phyloP scores from a whole-genome alignment of 2,888 invertebrate genomes.

The Choreutis nemorana region DNA sequence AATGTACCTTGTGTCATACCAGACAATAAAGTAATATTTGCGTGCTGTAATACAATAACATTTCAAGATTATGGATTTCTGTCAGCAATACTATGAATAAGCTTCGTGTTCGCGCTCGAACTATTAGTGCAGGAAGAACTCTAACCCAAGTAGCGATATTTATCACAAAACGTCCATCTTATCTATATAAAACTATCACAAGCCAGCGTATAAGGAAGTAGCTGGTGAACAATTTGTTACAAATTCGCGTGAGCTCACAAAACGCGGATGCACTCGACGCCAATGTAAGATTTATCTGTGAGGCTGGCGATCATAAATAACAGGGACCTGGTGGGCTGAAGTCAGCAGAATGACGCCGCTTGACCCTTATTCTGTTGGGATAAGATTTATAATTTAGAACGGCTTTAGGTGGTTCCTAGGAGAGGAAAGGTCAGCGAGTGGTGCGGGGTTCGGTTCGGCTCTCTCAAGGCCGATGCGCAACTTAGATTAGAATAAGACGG shows the following conservation, averaged over 20 bases:
- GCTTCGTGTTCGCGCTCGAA: too few relatives aligned
- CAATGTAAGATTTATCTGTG: conserved; percentile 47
- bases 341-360: conserved; percentile 34
- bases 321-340: conserved; percentile 23
- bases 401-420: conserved; percentile 23
- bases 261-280: conserved; percentile 40
- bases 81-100: too few relatives aligned
- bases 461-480: conserved; percentile 22
- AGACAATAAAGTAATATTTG: too few relatives aligned
- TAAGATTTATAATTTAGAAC: conserved; percentile 44
- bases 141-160: too few relatives aligned
- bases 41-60: too few relatives aligned
- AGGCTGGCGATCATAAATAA: conserved; percentile 43
- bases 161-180: too few relatives aligned
- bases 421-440: conserved; percentile 32
- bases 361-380: conserved; percentile 43
- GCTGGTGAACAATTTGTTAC: conserved; percentile 13
- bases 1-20: too few relatives aligned
- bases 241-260: conserved; percentile 22
- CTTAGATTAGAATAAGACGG: too few relatives aligned
- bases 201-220: too few relatives aligned
- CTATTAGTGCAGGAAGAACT: too few relatives aligned
- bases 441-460: conserved; percentile 15
- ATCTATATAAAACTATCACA: too few relatives aligned
- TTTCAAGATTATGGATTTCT: too few relatives aligned